These are phyloP conservation scores for Pachyrhynchus sulphureomaculatus DNA, from an alignment of 1,140 invertebrate species.

Conservation along the genomic window DNA sequence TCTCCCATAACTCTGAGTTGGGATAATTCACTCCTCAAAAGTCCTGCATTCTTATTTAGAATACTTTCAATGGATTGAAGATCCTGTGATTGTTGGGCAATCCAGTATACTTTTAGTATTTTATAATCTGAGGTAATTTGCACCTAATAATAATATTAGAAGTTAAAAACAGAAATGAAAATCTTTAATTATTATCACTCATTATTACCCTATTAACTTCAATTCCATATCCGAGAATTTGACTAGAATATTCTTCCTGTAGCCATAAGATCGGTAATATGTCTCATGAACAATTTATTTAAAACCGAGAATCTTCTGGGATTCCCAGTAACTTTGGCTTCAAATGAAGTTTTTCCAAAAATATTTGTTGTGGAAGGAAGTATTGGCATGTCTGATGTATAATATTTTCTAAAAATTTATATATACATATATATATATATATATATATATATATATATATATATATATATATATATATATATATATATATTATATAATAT, in stretches of 20 bases:
- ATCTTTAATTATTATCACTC: too few relatives aligned
- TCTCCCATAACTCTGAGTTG: slow-evolving; percentile 68
- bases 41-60: slow-evolving; percentile 56
- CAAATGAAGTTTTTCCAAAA: slow-evolving; percentile 25
- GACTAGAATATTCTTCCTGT: slow-evolving; percentile 62
- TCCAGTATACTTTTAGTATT: slow-evolving; percentile 68
- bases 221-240: slow-evolving; percentile 63
- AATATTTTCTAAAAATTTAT: slow-evolving; percentile 38
- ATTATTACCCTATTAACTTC: slow-evolving; percentile 62
- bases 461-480: too few relatives aligned
- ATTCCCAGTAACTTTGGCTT: slow-evolving; percentile 26
- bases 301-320: slow-evolving; percentile 59
- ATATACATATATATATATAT: too few relatives aligned
- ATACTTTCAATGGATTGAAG: slow-evolving; percentile 56
- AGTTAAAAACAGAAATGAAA: slow-evolving; percentile 8
- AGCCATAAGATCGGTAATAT: slow-evolving; percentile 73
- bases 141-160: slow-evolving; percentile 53
- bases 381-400: slow-evolving; percentile 12
- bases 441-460: too few relatives aligned
- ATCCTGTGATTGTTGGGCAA: slow-evolving; percentile 54
- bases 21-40: slow-evolving; percentile 67
- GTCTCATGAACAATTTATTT: slow-evolving; percentile 78
- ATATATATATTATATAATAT: too few relatives aligned
- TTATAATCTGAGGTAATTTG: slow-evolving; percentile 65
- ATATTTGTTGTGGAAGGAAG: slow-evolving; percentile 11